Base-by-base conservation (phyloP, 2,113 vertebrate species). In the Notarius quadriscutis region DNA sequence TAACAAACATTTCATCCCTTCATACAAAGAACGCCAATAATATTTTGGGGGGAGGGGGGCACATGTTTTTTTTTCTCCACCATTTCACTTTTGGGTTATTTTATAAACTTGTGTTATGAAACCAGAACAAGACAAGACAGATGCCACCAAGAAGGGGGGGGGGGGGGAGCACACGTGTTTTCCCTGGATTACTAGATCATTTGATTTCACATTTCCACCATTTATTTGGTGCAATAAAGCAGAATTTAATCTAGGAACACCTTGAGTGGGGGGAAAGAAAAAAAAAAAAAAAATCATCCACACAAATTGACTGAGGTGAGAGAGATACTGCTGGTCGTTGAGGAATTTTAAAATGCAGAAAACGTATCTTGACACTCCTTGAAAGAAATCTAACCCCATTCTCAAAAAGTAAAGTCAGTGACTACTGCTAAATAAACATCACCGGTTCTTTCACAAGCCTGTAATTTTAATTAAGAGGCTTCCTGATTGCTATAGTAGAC, bases 1-100 rank as follows among this genome's bases (percentile, higher is more conserved):
- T 57, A 58, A 53, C 51, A 53, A 41, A 34, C 65, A 85, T 90
- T 89, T 88, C 85, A 90, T 88, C 88, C 89, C 92, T 91, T 89
- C 15, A 57, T 88, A 91, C 85, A 86, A 86, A 8, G 20, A 63
- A 55, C 34, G 34, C 34, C 34, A 41, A 41, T 41, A 41, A 41
- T 41, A 41, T 41, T 41, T 2, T 2, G 34, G 34, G 34, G 34
- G 34, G 34, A 2, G 34, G 34, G 34, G 34, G 34, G 34, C 34
- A 41, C 34, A 30, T 30, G 12, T 65, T 79, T 18, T 3, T 55
- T 57, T 57, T 9, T 5, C 78, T 81, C 8, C 55, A 60, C 15
- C 62, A 25, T 86, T 67, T 67, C 27, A 67, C 48, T 67, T 55
- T 51, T 22, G 50, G 17, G 74, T 63, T 85, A 4, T 41, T 53